Conservation (phyloP, 2,888 invertebrate genomes). For the Euphydryas editha region DNA sequence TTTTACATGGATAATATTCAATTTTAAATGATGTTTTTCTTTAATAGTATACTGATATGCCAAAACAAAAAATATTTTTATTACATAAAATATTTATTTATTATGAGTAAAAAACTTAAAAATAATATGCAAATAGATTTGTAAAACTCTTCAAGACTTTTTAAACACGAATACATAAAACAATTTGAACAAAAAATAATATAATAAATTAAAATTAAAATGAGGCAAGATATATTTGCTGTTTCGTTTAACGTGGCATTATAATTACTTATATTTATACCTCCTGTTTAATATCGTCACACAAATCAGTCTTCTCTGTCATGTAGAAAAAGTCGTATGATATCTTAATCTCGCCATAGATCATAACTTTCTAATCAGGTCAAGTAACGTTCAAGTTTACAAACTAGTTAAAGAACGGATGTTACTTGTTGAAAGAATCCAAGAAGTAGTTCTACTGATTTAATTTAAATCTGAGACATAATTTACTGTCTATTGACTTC, state of each 20-base stretch:
- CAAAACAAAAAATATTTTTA: too few relatives aligned
- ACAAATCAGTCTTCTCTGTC: conserved; percentile 36
- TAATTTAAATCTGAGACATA: conserved; percentile 33
- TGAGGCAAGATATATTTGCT: conserved; percentile 5
- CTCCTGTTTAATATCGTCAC: conserved; percentile 24
- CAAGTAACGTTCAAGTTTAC: conserved; percentile 72
- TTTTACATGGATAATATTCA: not conserved
- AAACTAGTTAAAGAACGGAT: conserved; percentile 70
- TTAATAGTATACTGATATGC: too few relatives aligned
- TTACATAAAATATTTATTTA: too few relatives aligned
- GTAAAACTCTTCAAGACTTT: too few relatives aligned
- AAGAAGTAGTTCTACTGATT: conserved; percentile 41
- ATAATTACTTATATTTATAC: conserved; percentile 21
- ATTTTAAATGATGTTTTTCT: too few relatives aligned
- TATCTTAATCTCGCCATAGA: conserved; percentile 71
- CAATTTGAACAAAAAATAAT: not conserved
- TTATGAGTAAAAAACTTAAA: too few relatives aligned
- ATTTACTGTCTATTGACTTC: conserved; percentile 33
- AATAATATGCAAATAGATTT: too few relatives aligned
- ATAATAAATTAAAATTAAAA: conserved; percentile 2
- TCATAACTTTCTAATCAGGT: conserved; percentile 76
- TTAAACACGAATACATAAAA: too few relatives aligned
- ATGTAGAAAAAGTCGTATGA: conserved; percentile 48
- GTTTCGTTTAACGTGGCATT: conserved; percentile 19
- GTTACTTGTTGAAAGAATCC: conserved; percentile 49